Percentiles rank a stretch among this genome's conserved stretches.
These are phyloP conservation scores for Gobio gobio DNA, from an alignment of 2,113 vertebrate genomes.

Conservation along the genomic window DNA sequence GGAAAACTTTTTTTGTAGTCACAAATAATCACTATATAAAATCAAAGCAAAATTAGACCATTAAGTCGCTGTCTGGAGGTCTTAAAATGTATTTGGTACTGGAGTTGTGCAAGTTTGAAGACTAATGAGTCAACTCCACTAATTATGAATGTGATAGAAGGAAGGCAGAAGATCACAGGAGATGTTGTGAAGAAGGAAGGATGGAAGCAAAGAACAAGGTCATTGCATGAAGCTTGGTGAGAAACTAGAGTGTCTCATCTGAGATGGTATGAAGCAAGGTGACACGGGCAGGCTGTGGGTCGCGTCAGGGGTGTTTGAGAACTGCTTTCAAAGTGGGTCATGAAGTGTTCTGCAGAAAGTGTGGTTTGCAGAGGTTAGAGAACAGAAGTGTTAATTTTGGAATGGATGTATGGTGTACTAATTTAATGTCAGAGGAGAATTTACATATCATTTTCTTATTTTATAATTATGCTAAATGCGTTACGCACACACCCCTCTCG, in stretches of 20 bases:
- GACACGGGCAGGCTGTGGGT: neutral
- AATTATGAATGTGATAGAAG: neutral
- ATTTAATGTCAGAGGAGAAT: no score
- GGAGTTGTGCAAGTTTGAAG: neutral
- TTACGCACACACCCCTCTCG: neutral
- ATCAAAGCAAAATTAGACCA: neutral
- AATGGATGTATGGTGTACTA: neutral
- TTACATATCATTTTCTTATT: no score
- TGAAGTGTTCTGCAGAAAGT: slow-evolving; percentile 12
- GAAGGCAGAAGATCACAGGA: slow-evolving; percentile 8
- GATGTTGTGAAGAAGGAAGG: neutral
- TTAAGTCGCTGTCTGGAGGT: neutral
- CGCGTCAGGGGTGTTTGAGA: slow-evolving; percentile 9
- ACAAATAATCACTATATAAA: neutral
- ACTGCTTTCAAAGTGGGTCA: slow-evolving; percentile 24
- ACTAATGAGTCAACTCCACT: neutral
- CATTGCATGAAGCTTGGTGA: neutral
- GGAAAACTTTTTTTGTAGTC: neutral
- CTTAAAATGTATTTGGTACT: neutral
- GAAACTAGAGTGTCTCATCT: neutral
- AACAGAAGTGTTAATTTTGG: neutral
- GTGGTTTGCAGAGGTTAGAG: neutral
- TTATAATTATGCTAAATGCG: neutral
- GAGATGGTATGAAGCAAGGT: slow-evolving; percentile 16
- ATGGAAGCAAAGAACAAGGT: slow-evolving; percentile 9